Percentiles rank a stretch among this genome's conserved stretches.
phyloP scores from a whole-genome alignment of 92 coral and sea anemone genomes.

The Phenganax marumi region DNA sequence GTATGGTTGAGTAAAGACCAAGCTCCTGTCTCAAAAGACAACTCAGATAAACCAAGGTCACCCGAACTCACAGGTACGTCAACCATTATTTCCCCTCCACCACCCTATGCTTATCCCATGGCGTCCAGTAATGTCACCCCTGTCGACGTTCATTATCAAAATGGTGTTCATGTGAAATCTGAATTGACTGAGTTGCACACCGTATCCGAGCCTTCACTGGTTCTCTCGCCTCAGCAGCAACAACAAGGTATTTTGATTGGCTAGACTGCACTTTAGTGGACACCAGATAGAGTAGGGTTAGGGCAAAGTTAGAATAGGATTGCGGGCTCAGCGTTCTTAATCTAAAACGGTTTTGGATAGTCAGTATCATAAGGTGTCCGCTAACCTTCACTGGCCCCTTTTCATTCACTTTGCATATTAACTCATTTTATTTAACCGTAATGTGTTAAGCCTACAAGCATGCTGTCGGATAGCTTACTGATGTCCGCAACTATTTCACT shows the following conservation, averaged over 20 bases:
- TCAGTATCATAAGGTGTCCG: too few species aligned
- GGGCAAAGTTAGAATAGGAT: too few species aligned
- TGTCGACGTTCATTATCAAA: constrained; percentile 48
- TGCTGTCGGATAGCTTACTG: too few species aligned
- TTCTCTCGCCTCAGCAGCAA: constrained; percentile 69
- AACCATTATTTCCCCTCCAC: constrained; percentile 62
- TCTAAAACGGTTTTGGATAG: too few species aligned
- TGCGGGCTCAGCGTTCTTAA: too few species aligned
- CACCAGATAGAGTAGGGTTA: too few species aligned
- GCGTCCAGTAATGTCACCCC: constrained; percentile 73
- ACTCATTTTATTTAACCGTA: too few species aligned
- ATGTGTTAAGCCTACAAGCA: too few species aligned
- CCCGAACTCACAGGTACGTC: constrained; percentile 61
- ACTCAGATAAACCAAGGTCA: constrained; percentile 48
- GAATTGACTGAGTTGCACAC: constrained; percentile 93
- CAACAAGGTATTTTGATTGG: constrained; percentile 55
- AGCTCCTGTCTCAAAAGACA: constrained; percentile 75
- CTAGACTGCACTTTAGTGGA: too few species aligned
- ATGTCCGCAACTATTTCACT: too few species aligned
- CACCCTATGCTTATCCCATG: constrained; percentile 65
- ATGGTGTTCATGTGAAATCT: constrained; percentile 73
- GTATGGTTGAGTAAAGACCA: constrained; percentile 98
- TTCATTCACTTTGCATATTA: too few species aligned
- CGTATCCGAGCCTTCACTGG: constrained; percentile 72
- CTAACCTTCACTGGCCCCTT: too few species aligned